Percentiles rank a stretch among this genome's conserved stretches.
Evolutionary conservation across 2,888 invertebrate species (phyloP).

Genomic region (Melinaea menophilus): DNA sequence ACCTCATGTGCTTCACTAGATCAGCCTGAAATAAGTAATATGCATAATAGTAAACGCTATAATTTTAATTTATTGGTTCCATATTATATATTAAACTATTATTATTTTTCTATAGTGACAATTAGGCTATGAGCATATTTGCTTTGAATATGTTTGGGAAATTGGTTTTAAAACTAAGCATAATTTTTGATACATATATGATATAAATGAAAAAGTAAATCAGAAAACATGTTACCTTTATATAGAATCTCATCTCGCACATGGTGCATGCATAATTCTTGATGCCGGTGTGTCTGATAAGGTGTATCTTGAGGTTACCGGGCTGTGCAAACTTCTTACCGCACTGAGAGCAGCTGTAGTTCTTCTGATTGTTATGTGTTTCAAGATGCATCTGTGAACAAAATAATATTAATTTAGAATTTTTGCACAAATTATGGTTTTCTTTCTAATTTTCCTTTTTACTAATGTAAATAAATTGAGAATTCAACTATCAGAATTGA

Average conservation of each 20-base stretch:
- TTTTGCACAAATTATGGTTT: no score
- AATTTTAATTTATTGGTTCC: background rate
- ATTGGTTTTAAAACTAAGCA: no score
- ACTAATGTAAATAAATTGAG: no score
- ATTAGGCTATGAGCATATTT: no score
- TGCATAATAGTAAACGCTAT: background rate
- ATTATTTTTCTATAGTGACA: no score
- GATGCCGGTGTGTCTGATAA: slow-evolving; percentile 68
- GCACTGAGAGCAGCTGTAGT: slow-evolving; percentile 83
- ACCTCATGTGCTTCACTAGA: slow-evolving; percentile 69
- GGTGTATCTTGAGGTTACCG: slow-evolving; percentile 67
- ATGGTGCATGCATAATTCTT: slow-evolving; percentile 67
- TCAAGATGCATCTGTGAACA: slow-evolving; percentile 79
- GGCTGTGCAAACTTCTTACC: slow-evolving; percentile 84
- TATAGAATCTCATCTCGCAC: slow-evolving; percentile 70
- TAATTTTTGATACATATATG: background rate
- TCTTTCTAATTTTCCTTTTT: no score
- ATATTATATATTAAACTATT: no score
- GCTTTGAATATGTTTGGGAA: no score
- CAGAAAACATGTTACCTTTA: slow-evolving; percentile 50
- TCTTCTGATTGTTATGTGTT: slow-evolving; percentile 83
- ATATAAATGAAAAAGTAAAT: slow-evolving; percentile 10
- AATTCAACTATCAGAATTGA: no score
- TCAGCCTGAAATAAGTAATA: slow-evolving; percentile 50
- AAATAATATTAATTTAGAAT: background rate